Evolutionary conservation across 2,113 vertebrate genomes (phyloP).

Genomic region (Xenus cinereus): DNA sequence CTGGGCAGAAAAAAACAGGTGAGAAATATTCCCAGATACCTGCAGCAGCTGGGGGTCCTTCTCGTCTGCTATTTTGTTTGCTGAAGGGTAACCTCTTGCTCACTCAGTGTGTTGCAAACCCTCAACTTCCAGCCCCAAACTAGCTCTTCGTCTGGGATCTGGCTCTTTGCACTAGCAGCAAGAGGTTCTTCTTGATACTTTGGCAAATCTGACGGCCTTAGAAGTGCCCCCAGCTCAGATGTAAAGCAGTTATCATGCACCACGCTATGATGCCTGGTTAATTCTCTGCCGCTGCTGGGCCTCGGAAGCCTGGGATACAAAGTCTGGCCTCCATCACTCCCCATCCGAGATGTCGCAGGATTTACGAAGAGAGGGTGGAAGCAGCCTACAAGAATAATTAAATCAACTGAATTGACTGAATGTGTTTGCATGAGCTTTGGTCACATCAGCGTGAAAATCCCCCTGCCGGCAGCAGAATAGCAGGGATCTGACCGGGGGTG

Average conservation of each 20-base stretch:
- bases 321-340: neutral
- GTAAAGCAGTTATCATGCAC: neutral
- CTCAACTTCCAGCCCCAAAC: neutral
- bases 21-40: neutral
- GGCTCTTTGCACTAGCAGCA: neutral
- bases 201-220: neutral
- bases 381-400: neutral
- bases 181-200: neutral
- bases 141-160: neutral
- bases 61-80: neutral
- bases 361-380: neutral
- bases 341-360: neutral
- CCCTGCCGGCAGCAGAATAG: neutral
- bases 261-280: fast-evolving
- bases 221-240: neutral
- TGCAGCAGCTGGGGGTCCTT: neutral
- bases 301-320: neutral
- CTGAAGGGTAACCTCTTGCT: neutral
- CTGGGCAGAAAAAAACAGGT: neutral
- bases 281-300: neutral
- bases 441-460: neutral
- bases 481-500: fast-evolving
- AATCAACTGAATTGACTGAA: neutral
- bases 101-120: neutral
- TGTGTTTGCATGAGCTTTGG: neutral